Evolutionary conservation across 2,797 vertebrate species (phyloP).

Genomic region (Catostomus latipinnis): DNA sequence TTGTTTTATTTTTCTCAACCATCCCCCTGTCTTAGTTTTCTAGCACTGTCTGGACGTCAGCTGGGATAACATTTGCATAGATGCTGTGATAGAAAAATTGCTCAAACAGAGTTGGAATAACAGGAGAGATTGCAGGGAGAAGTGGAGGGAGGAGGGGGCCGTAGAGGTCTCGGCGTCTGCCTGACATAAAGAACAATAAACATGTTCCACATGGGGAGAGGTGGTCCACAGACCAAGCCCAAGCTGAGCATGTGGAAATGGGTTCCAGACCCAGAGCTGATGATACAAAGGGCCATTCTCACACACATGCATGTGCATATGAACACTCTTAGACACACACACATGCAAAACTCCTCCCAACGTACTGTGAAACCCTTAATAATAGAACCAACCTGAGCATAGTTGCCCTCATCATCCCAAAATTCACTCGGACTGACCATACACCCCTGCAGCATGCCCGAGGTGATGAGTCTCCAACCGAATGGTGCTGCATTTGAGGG

Average conservation of each 20-base stretch:
- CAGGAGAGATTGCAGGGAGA: constrained; percentile 59
- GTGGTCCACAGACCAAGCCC: constrained; percentile 60
- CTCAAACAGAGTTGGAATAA: constrained; percentile 66
- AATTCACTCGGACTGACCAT: background rate
- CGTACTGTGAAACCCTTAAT: constrained; percentile 39
- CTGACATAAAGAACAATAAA: constrained; percentile 73
- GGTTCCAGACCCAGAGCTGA: constrained; percentile 65
- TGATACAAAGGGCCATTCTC: constrained; percentile 65
- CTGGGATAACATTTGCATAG: constrained; percentile 68
- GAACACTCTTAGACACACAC: background rate
- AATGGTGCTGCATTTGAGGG: constrained; percentile 33
- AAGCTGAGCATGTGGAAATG: constrained; percentile 62
- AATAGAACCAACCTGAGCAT: constrained; percentile 45
- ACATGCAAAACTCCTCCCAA: constrained; percentile 22
- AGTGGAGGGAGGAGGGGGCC: constrained; percentile 33
- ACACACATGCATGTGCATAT: constrained; percentile 4
- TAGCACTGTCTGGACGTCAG: constrained; percentile 43
- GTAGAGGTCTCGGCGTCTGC: constrained; percentile 60
- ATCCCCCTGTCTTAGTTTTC: background rate
- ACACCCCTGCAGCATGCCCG: constrained; percentile 27
- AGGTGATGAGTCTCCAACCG: constrained; percentile 38
- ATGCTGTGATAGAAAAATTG: constrained; percentile 69
- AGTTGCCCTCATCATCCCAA: constrained; percentile 13
- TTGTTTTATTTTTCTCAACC: constrained; percentile 44
- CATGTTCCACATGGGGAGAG: constrained; percentile 67